phyloP scores from a whole-genome alignment of 2,888 invertebrate species.

The Acleris literana region DNA sequence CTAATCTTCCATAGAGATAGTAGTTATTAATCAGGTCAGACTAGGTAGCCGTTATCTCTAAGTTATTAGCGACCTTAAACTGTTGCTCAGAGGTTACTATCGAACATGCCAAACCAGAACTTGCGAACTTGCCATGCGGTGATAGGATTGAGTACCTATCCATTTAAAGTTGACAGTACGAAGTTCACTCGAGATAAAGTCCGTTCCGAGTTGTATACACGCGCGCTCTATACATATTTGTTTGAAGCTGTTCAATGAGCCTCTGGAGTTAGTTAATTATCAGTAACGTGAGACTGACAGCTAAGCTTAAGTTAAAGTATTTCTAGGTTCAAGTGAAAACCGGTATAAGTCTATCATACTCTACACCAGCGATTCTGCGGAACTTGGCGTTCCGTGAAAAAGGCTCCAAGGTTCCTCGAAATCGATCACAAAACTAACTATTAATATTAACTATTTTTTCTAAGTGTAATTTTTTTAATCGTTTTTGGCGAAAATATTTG shows the following conservation, averaged over 20 bases:
- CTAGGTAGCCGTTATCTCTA: constrained; percentile 15
- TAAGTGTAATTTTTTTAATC: too few species aligned
- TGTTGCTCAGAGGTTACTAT: constrained; percentile 15
- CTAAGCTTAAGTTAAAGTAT: too few species aligned
- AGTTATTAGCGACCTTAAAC: constrained; percentile 30
- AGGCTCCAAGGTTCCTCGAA: too few species aligned
- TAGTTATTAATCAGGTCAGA: constrained; percentile 26
- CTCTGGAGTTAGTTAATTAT: too few species aligned
- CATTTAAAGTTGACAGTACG: not conserved
- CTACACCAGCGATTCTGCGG: too few species aligned
- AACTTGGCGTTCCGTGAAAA: too few species aligned
- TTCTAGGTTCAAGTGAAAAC: too few species aligned
- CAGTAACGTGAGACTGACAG: too few species aligned
- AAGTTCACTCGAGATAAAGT: constrained; percentile 1
- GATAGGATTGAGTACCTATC: not conserved
- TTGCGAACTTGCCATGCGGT: not conserved
- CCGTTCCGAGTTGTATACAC: not conserved
- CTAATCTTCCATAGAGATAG: constrained; percentile 15
- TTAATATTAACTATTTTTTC: too few species aligned
- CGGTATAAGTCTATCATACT: too few species aligned
- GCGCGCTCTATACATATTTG: not conserved
- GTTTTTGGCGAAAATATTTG: too few species aligned
- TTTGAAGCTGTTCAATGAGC: not conserved
- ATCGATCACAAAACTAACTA: too few species aligned
- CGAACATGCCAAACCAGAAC: not conserved